Conservation (phyloP, 2,113 vertebrate species). For the Conger conger region DNA sequence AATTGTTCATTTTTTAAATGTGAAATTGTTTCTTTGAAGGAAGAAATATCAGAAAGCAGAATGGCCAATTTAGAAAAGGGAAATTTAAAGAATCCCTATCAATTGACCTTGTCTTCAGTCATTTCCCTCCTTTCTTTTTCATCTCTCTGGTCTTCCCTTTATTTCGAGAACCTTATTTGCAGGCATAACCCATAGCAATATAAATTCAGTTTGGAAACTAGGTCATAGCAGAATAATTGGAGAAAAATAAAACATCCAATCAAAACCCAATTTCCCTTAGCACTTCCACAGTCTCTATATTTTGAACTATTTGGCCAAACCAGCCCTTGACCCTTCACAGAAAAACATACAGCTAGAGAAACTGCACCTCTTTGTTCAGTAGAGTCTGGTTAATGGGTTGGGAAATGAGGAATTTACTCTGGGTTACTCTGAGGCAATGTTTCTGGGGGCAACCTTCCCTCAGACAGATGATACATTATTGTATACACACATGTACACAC, state of each 20-base stretch:
- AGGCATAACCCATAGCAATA: background rate
- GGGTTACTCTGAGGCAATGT: background rate
- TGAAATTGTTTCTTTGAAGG: too few relatives aligned
- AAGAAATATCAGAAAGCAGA: conserved; percentile 1
- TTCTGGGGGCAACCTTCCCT: background rate
- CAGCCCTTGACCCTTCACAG: background rate
- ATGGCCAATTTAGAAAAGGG: background rate
- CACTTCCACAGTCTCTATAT: background rate
- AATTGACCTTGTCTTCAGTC: background rate
- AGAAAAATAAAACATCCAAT: background rate
- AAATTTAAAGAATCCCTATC: background rate
- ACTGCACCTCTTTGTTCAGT: background rate
- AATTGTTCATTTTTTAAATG: background rate
- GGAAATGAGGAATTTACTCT: background rate
- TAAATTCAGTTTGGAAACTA: background rate
- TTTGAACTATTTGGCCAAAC: background rate
- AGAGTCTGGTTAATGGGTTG: background rate
- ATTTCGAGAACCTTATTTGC: background rate
- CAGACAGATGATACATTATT: background rate
- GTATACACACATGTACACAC: background rate
- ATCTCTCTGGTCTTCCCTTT: background rate
- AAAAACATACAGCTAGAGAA: background rate
- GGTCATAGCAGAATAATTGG: background rate
- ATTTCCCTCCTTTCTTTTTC: background rate
- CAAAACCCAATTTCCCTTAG: background rate